Percentiles rank a stretch among this genome's conserved stretches.
These are phyloP conservation scores for Odontothrips loti DNA, from an alignment of 2,888 invertebrate species.

Conservation along the genomic window DNA sequence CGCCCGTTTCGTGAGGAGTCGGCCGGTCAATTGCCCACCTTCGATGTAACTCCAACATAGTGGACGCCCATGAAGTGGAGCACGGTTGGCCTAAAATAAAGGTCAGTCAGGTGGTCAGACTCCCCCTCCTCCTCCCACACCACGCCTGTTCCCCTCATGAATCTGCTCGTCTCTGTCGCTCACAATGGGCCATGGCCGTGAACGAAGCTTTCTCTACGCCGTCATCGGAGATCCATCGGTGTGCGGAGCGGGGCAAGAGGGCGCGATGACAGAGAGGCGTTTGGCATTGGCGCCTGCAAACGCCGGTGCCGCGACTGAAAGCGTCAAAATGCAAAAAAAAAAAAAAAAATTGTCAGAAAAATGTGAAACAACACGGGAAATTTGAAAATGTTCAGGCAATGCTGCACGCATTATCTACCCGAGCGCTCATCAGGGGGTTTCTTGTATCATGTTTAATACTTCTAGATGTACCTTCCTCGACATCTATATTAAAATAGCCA, in stretches of 20 bases:
- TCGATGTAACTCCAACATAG: background rate
- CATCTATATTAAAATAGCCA: too few species aligned
- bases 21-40: too few species aligned
- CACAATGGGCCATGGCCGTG: constrained; percentile 19
- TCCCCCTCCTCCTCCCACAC: background rate
- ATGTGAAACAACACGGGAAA: too few species aligned
- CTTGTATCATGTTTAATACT: too few species aligned
- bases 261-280: too few species aligned
- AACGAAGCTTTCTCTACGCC: background rate
- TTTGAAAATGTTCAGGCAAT: too few species aligned
- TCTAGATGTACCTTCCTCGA: too few species aligned
- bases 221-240: background rate
- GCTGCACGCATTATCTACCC: background rate
- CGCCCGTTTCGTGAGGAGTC: too few species aligned
- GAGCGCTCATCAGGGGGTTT: too few species aligned
- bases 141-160: background rate
- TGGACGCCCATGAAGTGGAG: background rate
- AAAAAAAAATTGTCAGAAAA: background rate
- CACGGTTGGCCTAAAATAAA: constrained; percentile 11
- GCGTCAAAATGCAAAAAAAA: background rate
- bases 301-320: background rate
- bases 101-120: background rate
- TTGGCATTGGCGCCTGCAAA: background rate
- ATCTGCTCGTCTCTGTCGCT: background rate
- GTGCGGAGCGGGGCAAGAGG: background rate